Base-by-base conservation (phyloP, 1,140 invertebrate genomes). In the Drosophila pruinosa region DNA sequence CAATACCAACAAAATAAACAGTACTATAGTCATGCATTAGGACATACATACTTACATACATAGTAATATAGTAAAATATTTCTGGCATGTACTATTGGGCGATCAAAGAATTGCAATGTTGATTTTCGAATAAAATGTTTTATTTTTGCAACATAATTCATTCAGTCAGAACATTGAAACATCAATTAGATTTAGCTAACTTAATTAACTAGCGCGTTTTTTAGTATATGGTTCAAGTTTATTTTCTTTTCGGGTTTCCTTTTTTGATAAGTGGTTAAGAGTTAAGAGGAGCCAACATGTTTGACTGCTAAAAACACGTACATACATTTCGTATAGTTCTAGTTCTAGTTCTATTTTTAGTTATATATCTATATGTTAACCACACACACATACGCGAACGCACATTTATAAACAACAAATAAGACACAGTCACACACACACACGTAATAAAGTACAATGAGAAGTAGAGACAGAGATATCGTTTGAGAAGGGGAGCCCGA, bases 141-240 rank as follows among this genome's bases (percentile, higher is more conserved):
- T 59, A 48, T 59, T 85, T 86, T 85, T 86, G 75, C 75, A 83
- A 83, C 75, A 83, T 82, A 81, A 76, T 81, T 82, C 62, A 79
- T 82, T 85, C 80, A 85, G 80, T 85, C 80, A 81, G 70, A 86
- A 86, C 77, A 85, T 76, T 75, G 48, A 85, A 85, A 82, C 79
- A 82, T 82, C 72, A 79, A 83, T 83, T 83, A 83, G 77, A 86
- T 70, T 86, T 83, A 83, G 43, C 80, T 83, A 83, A 31, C 72
- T 86, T 83, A 86, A 64, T 52, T 74, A 50, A 71, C 41, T 48
- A 63, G 41, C 41, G 26, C 14, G 31, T 50, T 31, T 19, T 50
- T 31, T 50, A 14, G 19, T 24, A 24, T 22, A n/a, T 39, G 38
- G 38, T 47, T 47, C 2, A 22, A 24, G 19, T 22, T 80, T 67